Percentiles rank a stretch among this genome's conserved stretches.
These are phyloP conservation scores for Crotalus viridis DNA, from an alignment of 2,113 vertebrate genomes.

Conservation along the genomic window DNA sequence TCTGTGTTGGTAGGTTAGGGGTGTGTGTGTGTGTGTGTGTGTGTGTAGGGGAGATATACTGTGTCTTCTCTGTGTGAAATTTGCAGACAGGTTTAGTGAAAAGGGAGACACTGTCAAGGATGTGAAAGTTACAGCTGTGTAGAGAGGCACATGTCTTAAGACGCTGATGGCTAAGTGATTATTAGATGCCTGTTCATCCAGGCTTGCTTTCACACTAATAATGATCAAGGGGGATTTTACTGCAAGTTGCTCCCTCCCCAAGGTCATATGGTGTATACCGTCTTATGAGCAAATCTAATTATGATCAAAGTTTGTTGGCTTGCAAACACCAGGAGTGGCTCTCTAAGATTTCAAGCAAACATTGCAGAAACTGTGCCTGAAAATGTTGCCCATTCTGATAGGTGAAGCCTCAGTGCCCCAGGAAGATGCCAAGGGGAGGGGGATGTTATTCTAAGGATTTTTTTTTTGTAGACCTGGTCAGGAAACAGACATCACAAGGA, in stretches of 20 bases:
- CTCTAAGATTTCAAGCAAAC: neutral
- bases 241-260: neutral
- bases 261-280: neutral
- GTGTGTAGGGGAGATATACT: neutral
- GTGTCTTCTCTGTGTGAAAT: neutral
- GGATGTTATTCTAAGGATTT: neutral
- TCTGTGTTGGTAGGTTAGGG: neutral
- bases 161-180: neutral
- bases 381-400: neutral
- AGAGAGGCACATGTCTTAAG: neutral
- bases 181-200: neutral
- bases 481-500: neutral
- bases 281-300: neutral
- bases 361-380: neutral
- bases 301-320: neutral
- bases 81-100: neutral
- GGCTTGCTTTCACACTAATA: neutral
- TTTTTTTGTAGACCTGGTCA: neutral
- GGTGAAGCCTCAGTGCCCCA: neutral
- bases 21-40: neutral
- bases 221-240: neutral
- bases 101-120: neutral
- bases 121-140: neutral
- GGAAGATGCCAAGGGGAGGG: neutral
- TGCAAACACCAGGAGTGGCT: neutral